Base-by-base conservation (phyloP, 2,113 vertebrate species). In the Scomber japonicus region DNA sequence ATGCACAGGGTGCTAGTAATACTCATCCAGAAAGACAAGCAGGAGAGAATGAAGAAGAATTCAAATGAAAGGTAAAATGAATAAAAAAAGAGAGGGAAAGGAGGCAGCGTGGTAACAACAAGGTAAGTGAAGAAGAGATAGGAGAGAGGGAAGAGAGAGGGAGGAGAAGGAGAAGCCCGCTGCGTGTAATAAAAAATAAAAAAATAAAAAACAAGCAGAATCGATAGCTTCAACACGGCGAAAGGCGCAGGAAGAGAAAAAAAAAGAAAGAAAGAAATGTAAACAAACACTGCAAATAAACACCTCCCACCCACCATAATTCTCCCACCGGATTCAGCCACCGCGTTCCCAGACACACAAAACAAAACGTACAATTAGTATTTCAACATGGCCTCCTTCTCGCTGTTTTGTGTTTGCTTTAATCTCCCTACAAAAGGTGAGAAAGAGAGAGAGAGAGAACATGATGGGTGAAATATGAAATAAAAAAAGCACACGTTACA, bases 221-320 rank as follows among this genome's bases (percentile, higher is more conserved):
- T 75, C 46, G 45, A 91, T 90, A 62, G 63, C 11, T 84, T 82
- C 59, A 45, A 53, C 82, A 80, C 75, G 59, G 55, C 16, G 65
- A 77, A 63, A 70, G 48, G 4, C 71, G 35, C 3, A 11, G 56
- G 57, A 1, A 35, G 7, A 35, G 7, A 40, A 63, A 81, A 86
- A 27, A 3, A 27, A 27, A 27, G 24, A 27, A 27, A 27, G 24
- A 27, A 92, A 71, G 17, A 83, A 77, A 80, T 78, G 78, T 80
- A 87, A 90, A 92, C 83, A 90, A 86, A 84, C 50, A 44, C 56
- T 75, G 78, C 46, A 63, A 40, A 51, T 73, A 72, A 80, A 85
- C 69, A 83, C 53, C 68, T 68, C 82, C 79, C 63, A 74, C 73
- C 54, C 61, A 19, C 67, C 46, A 51, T 13, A 65, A 71, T 62